These are phyloP conservation scores for Toxotes chatareus DNA, from an alignment of 2,113 vertebrate species.

Conservation along the genomic window DNA sequence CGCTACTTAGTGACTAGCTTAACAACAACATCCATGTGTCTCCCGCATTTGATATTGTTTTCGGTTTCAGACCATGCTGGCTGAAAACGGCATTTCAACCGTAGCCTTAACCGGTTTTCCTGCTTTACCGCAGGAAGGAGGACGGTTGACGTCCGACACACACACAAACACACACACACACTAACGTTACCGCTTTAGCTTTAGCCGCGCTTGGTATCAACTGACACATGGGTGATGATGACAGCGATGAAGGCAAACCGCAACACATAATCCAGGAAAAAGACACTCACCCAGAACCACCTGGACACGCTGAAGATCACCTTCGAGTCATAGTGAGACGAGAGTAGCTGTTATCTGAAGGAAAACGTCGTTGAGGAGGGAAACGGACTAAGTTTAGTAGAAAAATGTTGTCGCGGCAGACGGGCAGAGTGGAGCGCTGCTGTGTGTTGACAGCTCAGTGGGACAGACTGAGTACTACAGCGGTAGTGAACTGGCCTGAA, in stretches of 20 bases:
- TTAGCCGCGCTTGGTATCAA: slow-evolving; percentile 53
- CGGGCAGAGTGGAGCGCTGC: slow-evolving; percentile 4
- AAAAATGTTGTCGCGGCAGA: slow-evolving; percentile 45
- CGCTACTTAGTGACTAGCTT: not conserved
- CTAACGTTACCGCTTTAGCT: slow-evolving; percentile 49
- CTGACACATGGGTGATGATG: slow-evolving; percentile 78
- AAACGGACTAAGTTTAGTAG: slow-evolving; percentile 12
- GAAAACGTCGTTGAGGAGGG: slow-evolving; percentile 58
- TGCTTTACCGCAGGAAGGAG: not conserved
- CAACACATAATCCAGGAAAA: not conserved
- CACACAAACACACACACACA: not conserved
- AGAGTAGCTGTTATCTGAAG: slow-evolving; percentile 65
- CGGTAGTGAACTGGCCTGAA: slow-evolving; percentile 77
- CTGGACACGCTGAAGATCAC: slow-evolving; percentile 84
- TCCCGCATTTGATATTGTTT: rapidly evolving
- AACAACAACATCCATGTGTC: not conserved
- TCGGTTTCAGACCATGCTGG: not conserved
- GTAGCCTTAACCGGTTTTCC: not conserved
- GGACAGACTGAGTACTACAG: slow-evolving; percentile 63
- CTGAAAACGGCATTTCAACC: not conserved
- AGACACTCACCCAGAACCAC: slow-evolving; percentile 85
- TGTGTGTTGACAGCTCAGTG: slow-evolving; percentile 75
- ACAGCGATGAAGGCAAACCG: slow-evolving; percentile 51
- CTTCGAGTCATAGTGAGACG: slow-evolving; percentile 82
- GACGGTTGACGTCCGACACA: slow-evolving; percentile 8